Evolutionary conservation across 64 coral and sea anemone species (phyloP), one percentile per base, ranked within the genome.

Genomic region (Dendronephthya gigantea): DNA sequence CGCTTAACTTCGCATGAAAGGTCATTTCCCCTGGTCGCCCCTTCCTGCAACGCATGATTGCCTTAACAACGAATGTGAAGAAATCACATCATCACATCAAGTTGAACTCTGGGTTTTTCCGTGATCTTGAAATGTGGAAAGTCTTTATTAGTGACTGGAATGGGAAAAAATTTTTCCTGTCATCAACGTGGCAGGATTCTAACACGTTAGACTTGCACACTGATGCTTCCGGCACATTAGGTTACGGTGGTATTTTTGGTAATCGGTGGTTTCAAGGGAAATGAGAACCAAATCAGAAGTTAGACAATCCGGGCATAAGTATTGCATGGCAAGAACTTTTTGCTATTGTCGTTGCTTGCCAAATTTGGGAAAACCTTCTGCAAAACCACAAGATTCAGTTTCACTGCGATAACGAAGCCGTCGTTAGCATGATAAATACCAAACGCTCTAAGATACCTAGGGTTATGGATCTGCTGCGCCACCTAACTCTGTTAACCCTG

Each of bases 311-410:
- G n/a, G 30, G 68, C 11, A 82, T 81, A 2, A 38, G 39, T 37
- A 89, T 83, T 65, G 87, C 48, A 25, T 89, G 81, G 50, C 87
- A 89, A n/a, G n/a, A n/a, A n/a, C n/a, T n/a, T n/a, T n/a, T n/a
- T n/a, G n/a, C n/a, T n/a, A n/a, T n/a, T n/a, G 17, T 41, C 0
- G 62, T 87, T 4, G 85, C 58, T 7, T 87, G 85, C 43, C 58
- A 75, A 5, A 9, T 87, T 23, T 81, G 86, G 86, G 69, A 27
- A 0, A 9, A 41, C 4, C 39, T 15, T 19, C 62, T 89, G 1
- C 23, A 55, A 19, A 84, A 89, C 30, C 56, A 84, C 36, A 50
- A 56, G 7, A 89, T 84, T 23, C 1, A 17, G 10, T 84, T 89
- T 40, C 66, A 56, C 17, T 89, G 88, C 34, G 68, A 87, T 74